Base-by-base conservation (phyloP, 2,113 vertebrate species). In the Eublepharis macularius region DNA sequence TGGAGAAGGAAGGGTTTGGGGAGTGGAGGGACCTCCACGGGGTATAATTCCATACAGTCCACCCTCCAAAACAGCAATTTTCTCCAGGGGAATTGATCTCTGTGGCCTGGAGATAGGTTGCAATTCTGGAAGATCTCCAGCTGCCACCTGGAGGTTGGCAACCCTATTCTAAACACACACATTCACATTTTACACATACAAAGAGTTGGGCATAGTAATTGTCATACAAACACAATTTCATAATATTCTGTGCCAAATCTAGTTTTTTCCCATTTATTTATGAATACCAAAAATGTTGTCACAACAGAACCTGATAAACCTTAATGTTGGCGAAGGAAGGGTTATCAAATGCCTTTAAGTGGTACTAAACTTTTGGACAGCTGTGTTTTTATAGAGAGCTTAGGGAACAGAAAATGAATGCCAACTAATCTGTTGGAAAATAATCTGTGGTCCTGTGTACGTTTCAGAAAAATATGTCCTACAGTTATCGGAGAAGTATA, bases 211-310 rank as follows among this genome's bases (percentile, higher is more conserved):
- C 54, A 17, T 21, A 0, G 29, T n/a, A 45, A 70, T 54, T 21
- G 36, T 3, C 0, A 6, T 1, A 0, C 82, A 1, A 0, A 3
- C 4, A 4, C 0, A 16, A 17, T 2, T 29, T 82, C 81, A 66
- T 32, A 47, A 5, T 9, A 45, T 13, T 24, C 6, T 29, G 1
- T 0, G 3, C 47, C 57, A 7, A 4, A 34, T 2, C 49, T 41
- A 54, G 74, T 21, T 54, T 73, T 29, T 82, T 57, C 21, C 36
- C 11, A 73, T 21, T 60, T 60, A 39, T 10, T 39, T 82, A 82
- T 13, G 45, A 65, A 8, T 54, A 54, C 14, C 14, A 54, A 13
- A 66, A 63, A 13, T 0, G 0, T 36, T 57, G 7, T 69, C 49
- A 45, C 0, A 0, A 9, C 43, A 32, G 36, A 80, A 54, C 29